Percentiles rank a stretch among this genome's conserved stretches.
Conservation (phyloP, 2,888 invertebrate species). For the Heliconius charithonia region DNA sequence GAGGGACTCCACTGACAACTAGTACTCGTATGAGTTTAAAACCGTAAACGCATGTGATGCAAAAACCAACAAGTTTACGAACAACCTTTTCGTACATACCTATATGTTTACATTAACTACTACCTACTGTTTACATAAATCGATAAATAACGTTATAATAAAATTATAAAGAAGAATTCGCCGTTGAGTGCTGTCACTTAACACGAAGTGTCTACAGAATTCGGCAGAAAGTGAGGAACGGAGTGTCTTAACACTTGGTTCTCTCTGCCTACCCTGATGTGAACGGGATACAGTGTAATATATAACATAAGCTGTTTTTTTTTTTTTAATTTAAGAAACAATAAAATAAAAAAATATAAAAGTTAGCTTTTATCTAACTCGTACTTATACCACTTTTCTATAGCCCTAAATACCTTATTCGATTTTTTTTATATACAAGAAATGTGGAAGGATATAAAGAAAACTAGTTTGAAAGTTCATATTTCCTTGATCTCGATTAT, state of each 20-base stretch:
- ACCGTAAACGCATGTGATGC: not conserved
- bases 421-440: not conserved
- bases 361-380: not conserved
- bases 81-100: no score
- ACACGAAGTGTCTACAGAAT: no score
- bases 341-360: no score
- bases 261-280: no score
- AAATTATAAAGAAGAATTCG: no score
- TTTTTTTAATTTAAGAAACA: no score
- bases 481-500: slow-evolving; percentile 45
- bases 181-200: no score
- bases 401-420: not conserved
- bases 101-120: no score
- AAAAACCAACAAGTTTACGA: not conserved
- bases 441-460: slow-evolving; percentile 43
- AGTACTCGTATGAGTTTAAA: not conserved
- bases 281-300: no score
- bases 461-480: slow-evolving; percentile 43
- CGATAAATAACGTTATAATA: not conserved
- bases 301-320: no score
- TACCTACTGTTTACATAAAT: not conserved
- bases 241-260: no score
- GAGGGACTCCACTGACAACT: not conserved
- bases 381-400: not conserved
- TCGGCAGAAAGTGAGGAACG: no score